Evolutionary conservation across 2,888 invertebrate species (phyloP).

Genomic region (Allygus modestus): DNA sequence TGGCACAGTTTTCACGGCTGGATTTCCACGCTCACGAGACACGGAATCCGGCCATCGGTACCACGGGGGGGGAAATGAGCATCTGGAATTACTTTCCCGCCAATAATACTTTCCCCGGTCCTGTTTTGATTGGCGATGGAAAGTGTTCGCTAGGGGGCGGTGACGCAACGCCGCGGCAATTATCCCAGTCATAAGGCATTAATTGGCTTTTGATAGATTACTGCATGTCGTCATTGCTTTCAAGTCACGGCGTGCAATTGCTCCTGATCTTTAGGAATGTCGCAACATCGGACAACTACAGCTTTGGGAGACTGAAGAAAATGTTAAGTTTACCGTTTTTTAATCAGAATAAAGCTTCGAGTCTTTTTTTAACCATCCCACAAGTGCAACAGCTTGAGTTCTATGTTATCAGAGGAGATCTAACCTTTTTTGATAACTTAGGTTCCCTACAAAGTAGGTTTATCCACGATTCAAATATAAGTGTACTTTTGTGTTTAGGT

Average conservation of each 20-base stretch:
- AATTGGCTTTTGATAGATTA: constrained; percentile 11
- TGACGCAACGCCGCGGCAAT: constrained; percentile 9
- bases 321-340: no score
- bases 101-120: constrained; percentile 42
- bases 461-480: no score
- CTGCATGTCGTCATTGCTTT: not conserved
- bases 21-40: constrained; percentile 50
- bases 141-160: constrained; percentile 27
- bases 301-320: no score
- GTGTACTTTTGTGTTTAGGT: no score
- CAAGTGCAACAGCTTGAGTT: no score
- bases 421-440: no score
- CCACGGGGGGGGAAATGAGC: constrained; percentile 39
- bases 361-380: no score
- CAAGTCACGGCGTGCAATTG: not conserved
- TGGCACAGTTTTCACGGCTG: constrained; percentile 59
- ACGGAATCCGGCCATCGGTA: constrained; percentile 21
- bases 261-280: not conserved
- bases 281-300: no score
- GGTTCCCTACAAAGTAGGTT: no score
- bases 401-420: no score
- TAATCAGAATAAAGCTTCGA: no score
- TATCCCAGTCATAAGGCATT: constrained; percentile 8
- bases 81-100: constrained; percentile 58
- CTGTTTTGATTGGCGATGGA: constrained; percentile 52